Percentiles rank a stretch among this genome's conserved stretches.
Conservation (phyloP, 2,888 invertebrate species). For the Nephrotoma flavescens region DNA sequence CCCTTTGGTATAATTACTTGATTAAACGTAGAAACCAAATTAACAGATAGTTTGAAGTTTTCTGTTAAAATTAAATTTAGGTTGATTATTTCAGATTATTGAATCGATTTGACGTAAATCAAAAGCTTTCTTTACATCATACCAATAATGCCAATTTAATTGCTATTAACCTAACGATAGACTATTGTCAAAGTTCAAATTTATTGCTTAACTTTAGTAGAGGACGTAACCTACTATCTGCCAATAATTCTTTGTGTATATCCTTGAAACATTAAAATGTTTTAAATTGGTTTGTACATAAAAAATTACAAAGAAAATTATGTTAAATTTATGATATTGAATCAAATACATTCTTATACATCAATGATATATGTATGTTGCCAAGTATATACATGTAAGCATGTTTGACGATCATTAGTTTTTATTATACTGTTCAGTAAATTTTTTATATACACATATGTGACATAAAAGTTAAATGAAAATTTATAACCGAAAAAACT, state of each 20-base stretch:
- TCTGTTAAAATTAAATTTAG: no score
- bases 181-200: background rate
- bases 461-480: background rate
- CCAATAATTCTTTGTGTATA: background rate
- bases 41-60: no score
- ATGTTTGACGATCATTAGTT: background rate
- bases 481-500: background rate
- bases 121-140: background rate
- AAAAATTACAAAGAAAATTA: background rate
- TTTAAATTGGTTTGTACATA: background rate
- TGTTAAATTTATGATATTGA: background rate
- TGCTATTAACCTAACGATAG: background rate
- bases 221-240: background rate
- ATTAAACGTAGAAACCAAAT: no score
- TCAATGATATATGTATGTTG: background rate
- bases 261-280: background rate
- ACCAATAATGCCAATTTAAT: background rate
- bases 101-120: no score
- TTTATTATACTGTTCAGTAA: background rate
- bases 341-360: background rate
- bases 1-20: no score
- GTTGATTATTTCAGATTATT: no score
- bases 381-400: background rate
- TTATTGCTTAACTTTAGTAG: background rate
- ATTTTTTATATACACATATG: background rate